Evolutionary conservation across 2,888 invertebrate genomes (phyloP).

Genomic region (Toxonevra muliebris): DNA sequence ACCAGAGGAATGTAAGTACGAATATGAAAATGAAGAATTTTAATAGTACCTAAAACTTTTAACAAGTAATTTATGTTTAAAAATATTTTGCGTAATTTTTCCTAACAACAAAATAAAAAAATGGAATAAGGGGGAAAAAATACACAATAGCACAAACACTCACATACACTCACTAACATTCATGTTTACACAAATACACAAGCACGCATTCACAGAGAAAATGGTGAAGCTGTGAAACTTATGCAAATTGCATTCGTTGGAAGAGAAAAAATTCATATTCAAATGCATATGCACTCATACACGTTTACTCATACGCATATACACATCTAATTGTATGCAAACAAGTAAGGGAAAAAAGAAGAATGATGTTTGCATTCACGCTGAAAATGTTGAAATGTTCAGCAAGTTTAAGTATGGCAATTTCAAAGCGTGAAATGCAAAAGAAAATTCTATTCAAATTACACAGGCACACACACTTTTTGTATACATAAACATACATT

Average conservation of each 20-base stretch:
- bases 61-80: neutral
- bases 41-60: neutral
- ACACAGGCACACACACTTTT: too few relatives aligned
- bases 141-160: neutral
- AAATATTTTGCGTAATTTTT: neutral
- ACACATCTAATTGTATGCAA: too few relatives aligned
- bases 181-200: neutral
- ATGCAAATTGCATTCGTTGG: slow-evolving; percentile 56
- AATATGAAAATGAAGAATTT: neutral
- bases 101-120: neutral
- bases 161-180: too few relatives aligned
- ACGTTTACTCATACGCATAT: too few relatives aligned
- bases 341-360: too few relatives aligned
- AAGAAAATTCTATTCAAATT: too few relatives aligned
- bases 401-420: too few relatives aligned
- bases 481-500: too few relatives aligned
- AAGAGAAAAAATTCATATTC: slow-evolving; percentile 10
- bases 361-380: too few relatives aligned
- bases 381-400: too few relatives aligned
- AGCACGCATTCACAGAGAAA: neutral
- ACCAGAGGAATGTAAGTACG: neutral
- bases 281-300: too few relatives aligned
- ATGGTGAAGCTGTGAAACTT: slow-evolving; percentile 53
- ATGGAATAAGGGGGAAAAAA: neutral
- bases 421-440: too few relatives aligned